Evolutionary conservation across 2,888 invertebrate genomes (phyloP).

Genomic region (Drosophila dives): DNA sequence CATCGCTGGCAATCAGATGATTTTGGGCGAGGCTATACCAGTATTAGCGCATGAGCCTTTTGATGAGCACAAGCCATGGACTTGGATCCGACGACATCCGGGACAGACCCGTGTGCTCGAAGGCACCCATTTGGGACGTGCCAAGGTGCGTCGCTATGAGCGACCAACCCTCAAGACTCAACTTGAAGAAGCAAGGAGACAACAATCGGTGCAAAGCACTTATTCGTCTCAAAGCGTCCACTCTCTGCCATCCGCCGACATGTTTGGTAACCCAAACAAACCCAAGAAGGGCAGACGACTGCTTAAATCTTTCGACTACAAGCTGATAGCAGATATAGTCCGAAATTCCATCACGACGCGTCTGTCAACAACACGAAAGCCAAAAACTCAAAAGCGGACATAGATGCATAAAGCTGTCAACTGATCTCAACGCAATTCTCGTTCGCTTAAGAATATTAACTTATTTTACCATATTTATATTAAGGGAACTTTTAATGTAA

Average conservation of each 20-base stretch:
- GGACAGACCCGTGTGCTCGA: slow-evolving; percentile 17
- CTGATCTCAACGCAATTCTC: not conserved
- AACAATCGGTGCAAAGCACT: slow-evolving; percentile 3
- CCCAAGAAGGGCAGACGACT: not conserved
- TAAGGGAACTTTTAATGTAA: not conserved
- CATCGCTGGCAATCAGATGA: not conserved
- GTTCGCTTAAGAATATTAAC: not conserved
- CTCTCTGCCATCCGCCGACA: not conserved
- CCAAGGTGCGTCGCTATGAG: slow-evolving; percentile 23
- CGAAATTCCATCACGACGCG: not conserved
- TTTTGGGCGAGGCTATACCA: slow-evolving; percentile 27
- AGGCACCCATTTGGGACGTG: slow-evolving; percentile 8
- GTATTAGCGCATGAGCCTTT: slow-evolving; percentile 44
- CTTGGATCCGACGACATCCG: slow-evolving; percentile 47
- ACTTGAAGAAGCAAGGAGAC: rapidly evolving
- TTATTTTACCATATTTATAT: not conserved
- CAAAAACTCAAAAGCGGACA: not conserved
- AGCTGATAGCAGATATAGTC: not conserved
- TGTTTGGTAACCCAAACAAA: slow-evolving; percentile 19
- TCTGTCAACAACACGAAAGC: not conserved
- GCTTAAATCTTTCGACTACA: slow-evolving; percentile 15
- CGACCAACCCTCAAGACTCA: not conserved
- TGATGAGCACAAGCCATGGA: slow-evolving; percentile 45
- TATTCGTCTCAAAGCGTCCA: not conserved
- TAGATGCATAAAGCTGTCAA: not conserved